Evolutionary conservation across 2,113 vertebrate genomes (phyloP), one percentile per base, ranked within the genome.

Genomic region (Seriola dumerili): DNA sequence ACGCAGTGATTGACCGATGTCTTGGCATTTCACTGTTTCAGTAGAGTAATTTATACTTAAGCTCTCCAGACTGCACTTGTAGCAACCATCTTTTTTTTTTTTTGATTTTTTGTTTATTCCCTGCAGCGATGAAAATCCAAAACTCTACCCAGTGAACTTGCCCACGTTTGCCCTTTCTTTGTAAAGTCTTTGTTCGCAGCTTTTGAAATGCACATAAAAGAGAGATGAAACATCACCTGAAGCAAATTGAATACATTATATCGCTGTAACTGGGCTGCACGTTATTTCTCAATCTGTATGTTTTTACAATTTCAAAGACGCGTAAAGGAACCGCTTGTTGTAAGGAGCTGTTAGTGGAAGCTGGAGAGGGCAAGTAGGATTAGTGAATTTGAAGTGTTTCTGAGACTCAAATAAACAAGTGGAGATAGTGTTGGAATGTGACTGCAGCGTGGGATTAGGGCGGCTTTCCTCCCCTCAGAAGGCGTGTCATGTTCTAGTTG

Each of bases 401-500:
- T 68, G 78, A 75, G 81, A 77, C 85, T 88, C 86, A 80, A 80
- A 89, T 89, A 93, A 93, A 91, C 88, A 91, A 85, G 66, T 62
- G 72, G 80, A 85, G 87, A 94, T 94, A 84, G 79, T 80, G 85
- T 40, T 88, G 90, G 92, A 94, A 92, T 94, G 93, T 81, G 83
- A 87, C 86, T 78, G 84, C 63, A 48, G 81, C 80, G 5, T 11
- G 67, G 89, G 92, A 94, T 94, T 93, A 94, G 72, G 82, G 21
- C 17, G 12, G 82, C 91, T 85, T 74, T 72, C 63, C 83, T 72
- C 82, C 64, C 80, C 29, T 83, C 63, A 13, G 44, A 36, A 32
- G 71, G 38, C 72, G 19, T 50, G 86, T 74, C 50, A 44, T 78
- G 85, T 71, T 89, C 65, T 80, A 80, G 80, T 79, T 81, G 85